Evolutionary conservation across 1,140 invertebrate genomes (phyloP).

Genomic region (Solenopsis fugax): DNA sequence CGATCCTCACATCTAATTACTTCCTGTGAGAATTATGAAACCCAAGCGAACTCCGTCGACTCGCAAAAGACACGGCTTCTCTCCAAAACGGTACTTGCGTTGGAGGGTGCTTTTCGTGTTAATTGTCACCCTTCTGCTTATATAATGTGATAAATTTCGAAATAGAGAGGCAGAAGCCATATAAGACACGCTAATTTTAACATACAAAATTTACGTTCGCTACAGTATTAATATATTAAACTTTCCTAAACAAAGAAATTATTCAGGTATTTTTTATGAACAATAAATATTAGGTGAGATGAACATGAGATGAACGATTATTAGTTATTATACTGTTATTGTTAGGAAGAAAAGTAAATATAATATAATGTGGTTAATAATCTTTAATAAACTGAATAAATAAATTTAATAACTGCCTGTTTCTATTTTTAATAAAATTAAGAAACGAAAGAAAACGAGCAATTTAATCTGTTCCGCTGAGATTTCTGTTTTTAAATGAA

Average conservation of each 20-base stretch:
- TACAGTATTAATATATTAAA: constrained; percentile 1
- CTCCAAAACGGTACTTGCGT: constrained; percentile 59
- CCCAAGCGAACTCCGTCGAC: constrained; percentile 48
- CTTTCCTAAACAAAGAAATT: not conserved
- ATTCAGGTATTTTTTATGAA: not conserved
- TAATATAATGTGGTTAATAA: not conserved
- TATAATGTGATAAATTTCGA: constrained; percentile 59
- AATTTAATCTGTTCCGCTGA: not conserved
- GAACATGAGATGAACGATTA: not conserved
- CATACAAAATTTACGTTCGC: not conserved
- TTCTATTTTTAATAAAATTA: not conserved
- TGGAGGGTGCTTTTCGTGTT: constrained; percentile 60
- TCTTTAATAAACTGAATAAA: constrained; percentile 3
- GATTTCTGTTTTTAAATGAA: not conserved
- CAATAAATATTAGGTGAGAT: not conserved
- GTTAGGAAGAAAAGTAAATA: not conserved
- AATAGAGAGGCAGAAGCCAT: not conserved
- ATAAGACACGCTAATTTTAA: not conserved
- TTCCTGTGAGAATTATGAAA: constrained; percentile 67
- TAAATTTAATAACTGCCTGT: not conserved
- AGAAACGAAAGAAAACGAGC: not conserved
- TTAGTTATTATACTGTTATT: not conserved
- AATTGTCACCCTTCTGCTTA: constrained; percentile 66
- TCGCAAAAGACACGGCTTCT: constrained; percentile 64
- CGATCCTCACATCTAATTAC: constrained; percentile 72